phyloP scores from a whole-genome alignment of 2,113 vertebrate genomes.

The Acrocephalus arundinaceus region DNA sequence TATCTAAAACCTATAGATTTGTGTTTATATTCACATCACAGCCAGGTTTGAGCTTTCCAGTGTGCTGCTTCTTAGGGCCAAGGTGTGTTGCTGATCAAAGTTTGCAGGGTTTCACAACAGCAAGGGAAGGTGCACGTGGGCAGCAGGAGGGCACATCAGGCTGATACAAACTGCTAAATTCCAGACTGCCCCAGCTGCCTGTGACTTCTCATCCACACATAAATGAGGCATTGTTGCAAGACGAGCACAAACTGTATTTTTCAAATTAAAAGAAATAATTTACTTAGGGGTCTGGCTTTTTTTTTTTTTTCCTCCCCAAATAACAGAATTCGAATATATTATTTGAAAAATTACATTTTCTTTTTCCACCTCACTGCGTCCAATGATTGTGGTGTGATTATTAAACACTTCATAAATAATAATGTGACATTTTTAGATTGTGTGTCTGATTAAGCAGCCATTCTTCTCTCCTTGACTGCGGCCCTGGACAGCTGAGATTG shows the following conservation, averaged over 20 bases:
- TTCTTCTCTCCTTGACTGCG: slow-evolving; percentile 41
- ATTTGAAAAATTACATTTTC: slow-evolving; percentile 47
- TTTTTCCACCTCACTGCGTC: slow-evolving; percentile 45
- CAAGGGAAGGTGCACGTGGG: neutral
- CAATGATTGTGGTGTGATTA: slow-evolving; percentile 54
- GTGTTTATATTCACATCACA: neutral
- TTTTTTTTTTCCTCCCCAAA: neutral
- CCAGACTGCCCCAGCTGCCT: neutral
- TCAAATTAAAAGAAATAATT: slow-evolving; percentile 23
- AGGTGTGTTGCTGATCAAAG: neutral
- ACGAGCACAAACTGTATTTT: neutral
- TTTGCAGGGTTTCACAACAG: neutral
- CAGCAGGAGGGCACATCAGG: neutral
- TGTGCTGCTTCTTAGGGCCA: neutral
- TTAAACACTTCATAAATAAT: slow-evolving; percentile 73
- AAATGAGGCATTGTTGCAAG: neutral
- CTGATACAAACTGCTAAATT: neutral
- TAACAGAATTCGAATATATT: slow-evolving; percentile 20
- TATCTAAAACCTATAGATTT: neutral
- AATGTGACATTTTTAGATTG: slow-evolving; percentile 65
- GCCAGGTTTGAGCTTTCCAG: neutral
- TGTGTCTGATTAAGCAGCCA: slow-evolving; percentile 54
- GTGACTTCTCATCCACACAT: neutral
- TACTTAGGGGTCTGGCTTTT: neutral
- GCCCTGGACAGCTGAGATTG: slow-evolving; percentile 55